phyloP scores from a whole-genome alignment of 1,140 invertebrate species.

The Brachionus angularis region DNA sequence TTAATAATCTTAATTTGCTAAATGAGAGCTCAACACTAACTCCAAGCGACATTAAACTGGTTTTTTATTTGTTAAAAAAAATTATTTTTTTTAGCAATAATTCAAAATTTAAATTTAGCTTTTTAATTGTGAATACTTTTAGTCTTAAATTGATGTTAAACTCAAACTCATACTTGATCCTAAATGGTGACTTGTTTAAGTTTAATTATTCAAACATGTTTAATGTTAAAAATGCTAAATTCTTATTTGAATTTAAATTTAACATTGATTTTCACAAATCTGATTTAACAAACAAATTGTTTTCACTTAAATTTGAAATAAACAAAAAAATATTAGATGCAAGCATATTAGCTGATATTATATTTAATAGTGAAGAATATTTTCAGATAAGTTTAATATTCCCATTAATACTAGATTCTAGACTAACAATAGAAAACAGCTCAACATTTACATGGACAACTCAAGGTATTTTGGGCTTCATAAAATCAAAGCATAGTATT shows the following conservation, averaged over 20 bases:
- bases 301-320: background rate
- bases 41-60: no score
- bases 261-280: background rate
- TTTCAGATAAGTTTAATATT: background rate
- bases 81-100: no score
- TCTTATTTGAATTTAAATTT: background rate
- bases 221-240: background rate
- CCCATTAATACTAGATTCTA: background rate
- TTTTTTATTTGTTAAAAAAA: no score
- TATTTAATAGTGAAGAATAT: background rate
- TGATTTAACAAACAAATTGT: background rate
- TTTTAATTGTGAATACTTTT: no score
- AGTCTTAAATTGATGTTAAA: background rate
- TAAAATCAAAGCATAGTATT: background rate
- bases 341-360: background rate
- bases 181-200: background rate
- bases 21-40: no score
- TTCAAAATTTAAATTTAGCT: no score
- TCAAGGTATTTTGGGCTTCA: background rate
- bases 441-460: background rate
- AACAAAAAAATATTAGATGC: conserved; percentile 19
- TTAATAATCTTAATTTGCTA: no score
- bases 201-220: background rate
- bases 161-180: background rate
- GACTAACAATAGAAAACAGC: background rate